phyloP scores from a whole-genome alignment of 2,797 vertebrate species.

The Gallinago nigripennis region DNA sequence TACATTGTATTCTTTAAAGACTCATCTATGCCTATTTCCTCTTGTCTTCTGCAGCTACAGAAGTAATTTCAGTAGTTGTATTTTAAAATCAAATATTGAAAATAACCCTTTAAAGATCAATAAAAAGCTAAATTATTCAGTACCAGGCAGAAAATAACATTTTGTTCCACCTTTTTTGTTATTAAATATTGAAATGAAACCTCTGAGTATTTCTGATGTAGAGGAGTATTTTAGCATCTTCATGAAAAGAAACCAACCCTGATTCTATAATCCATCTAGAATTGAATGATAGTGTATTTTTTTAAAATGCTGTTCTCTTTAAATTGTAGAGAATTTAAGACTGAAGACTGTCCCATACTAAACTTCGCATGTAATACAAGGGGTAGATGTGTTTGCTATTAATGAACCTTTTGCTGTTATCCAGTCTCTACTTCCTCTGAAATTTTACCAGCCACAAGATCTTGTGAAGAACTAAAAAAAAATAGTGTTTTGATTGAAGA shows the following conservation, averaged over 20 bases:
- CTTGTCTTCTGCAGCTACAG: background rate
- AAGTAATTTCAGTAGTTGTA: background rate
- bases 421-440: background rate
- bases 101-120: slow-evolving; percentile 15
- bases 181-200: slow-evolving; percentile 20
- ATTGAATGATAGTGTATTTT: background rate
- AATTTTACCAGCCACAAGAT: background rate
- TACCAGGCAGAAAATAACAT: background rate
- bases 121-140: slow-evolving; percentile 35
- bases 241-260: background rate
- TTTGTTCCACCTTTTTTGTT: background rate
- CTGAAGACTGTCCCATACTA: background rate
- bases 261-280: background rate
- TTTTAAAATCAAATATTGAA: slow-evolving; percentile 33
- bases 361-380: background rate
- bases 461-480: background rate
- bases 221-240: background rate
- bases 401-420: background rate
- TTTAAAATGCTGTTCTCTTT: background rate
- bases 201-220: background rate
- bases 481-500: background rate
- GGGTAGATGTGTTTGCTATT: background rate
- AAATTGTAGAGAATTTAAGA: background rate
- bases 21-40: background rate
- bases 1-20: background rate